Percentiles rank a stretch among this genome's conserved stretches.
Evolutionary conservation across 2,113 vertebrate genomes (phyloP).

Genomic region (Melanotaenia duboulayi): DNA sequence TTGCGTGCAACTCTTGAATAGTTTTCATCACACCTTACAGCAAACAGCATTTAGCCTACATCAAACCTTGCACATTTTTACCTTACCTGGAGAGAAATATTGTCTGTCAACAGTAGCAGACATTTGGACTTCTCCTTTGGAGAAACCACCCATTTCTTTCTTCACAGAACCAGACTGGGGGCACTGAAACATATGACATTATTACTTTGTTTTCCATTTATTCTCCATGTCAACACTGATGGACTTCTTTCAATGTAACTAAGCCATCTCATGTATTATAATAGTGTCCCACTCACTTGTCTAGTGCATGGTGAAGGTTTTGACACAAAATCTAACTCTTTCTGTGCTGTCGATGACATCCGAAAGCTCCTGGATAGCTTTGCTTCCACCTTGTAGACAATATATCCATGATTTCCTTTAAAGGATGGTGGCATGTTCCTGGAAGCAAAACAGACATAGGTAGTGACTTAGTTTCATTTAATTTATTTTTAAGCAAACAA

Average conservation of each 20-base stretch:
- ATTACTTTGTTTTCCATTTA: too few relatives aligned
- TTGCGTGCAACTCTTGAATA: too few relatives aligned
- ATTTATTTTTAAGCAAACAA: background rate
- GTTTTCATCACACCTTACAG: too few relatives aligned
- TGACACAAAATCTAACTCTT: slow-evolving; percentile 54
- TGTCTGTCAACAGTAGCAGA: slow-evolving; percentile 46
- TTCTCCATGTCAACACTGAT: too few relatives aligned
- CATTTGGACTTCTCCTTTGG: slow-evolving; percentile 57
- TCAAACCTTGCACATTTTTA: background rate
- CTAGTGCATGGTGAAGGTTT: background rate
- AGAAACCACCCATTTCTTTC: slow-evolving; percentile 66
- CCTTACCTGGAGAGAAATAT: slow-evolving; percentile 69
- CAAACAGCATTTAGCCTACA: too few relatives aligned
- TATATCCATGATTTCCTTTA: slow-evolving; percentile 42
- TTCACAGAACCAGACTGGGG: slow-evolving; percentile 48
- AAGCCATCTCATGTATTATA: background rate
- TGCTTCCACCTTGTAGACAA: slow-evolving; percentile 68
- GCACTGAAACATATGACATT: slow-evolving; percentile 37
- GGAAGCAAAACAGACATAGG: background rate
- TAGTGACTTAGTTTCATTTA: background rate
- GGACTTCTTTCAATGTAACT: too few relatives aligned
- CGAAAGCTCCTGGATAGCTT: slow-evolving; percentile 69
- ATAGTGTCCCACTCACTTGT: background rate
- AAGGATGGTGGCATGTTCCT: slow-evolving; percentile 77
- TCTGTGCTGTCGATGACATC: background rate